Base-by-base conservation (phyloP, 2,888 invertebrate genomes). In the Conistra vaccinii region DNA sequence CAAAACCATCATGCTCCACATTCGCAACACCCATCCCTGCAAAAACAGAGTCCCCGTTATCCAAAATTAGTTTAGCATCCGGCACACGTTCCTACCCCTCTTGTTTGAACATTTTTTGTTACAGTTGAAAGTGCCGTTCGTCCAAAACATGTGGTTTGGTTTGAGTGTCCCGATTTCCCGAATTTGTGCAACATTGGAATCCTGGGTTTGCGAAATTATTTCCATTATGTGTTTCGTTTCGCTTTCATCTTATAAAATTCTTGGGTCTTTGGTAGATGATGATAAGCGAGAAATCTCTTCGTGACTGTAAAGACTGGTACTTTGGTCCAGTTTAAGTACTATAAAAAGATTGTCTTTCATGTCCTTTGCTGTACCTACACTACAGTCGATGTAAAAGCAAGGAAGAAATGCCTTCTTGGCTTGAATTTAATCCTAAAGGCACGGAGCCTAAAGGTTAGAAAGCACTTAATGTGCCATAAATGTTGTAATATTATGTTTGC, bases 51-150 rank as follows among this genome's bases (percentile, higher is more conserved):
- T 86, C 87, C 81, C 90, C 90, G 91, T 92, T 91, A 87, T 85
- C 86, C 84, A 83, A 88, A 93, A 92, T 93, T 92, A 90, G 89
- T 90, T 88, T 84, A 84, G 86, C 91, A 93, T 93, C 94, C 93
- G 93, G 90, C 87, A 88, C 88, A 90, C 88, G 83, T 90, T 78
- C 79, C 80, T 86, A 87, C 86, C 88, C 88, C 88, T 87, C 87
- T 76, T 78, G 82, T 83, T 89, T 89, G 90, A 84, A 73, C 61
- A 63, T 77, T 85, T 89, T 92, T 92, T 90, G 51, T 77, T 83
- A 73, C 83, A 86, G 89, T 84, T 83, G 85, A 89, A 90, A 87
- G 87, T 85, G 77, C 83, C 82, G 87, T 88, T 87, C 51, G 70
- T 72, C 73, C 69, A 66, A 78, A 83, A 83, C 88, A 88, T 87